A percentile compares a stretch with the other conserved stretches of the same genome.
phyloP scores from a whole-genome alignment of 2,888 invertebrate species.

The Stenichneumon culpator region DNA sequence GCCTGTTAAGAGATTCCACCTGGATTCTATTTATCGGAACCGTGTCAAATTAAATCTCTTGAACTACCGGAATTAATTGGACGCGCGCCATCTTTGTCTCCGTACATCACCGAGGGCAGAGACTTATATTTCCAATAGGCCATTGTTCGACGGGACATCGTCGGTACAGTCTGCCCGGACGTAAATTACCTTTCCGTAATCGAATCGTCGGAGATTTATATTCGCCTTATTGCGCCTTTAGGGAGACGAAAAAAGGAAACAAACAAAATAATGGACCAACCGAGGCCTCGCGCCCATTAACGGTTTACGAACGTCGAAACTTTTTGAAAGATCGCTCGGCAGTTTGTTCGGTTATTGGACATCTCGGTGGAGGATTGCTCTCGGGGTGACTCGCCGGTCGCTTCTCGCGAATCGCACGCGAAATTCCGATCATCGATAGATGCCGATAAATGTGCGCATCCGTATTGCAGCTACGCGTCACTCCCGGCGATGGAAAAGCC shows the following conservation, averaged over 20 bases:
- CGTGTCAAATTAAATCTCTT: slow-evolving; percentile 39
- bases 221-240: slow-evolving; percentile 79
- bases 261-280: background rate
- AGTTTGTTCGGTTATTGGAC: slow-evolving; percentile 73
- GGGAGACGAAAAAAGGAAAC: slow-evolving; percentile 23
- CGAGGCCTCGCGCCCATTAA: slow-evolving; percentile 18
- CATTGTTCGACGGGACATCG: slow-evolving; percentile 74
- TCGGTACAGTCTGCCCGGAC: background rate
- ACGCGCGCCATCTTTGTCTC: slow-evolving; percentile 2
- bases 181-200: slow-evolving; percentile 79
- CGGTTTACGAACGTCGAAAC: slow-evolving; percentile 69
- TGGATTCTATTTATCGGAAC: slow-evolving; percentile 34
- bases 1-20: slow-evolving; percentile 37
- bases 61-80: slow-evolving; percentile 41
- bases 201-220: slow-evolving; percentile 83
- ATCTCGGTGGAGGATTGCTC: slow-evolving; percentile 59
- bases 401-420: slow-evolving; percentile 26
- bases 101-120: slow-evolving; percentile 60
- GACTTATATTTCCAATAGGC: slow-evolving; percentile 76
- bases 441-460: background rate
- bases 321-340: slow-evolving; percentile 78
- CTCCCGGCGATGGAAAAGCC: slow-evolving; percentile 25
- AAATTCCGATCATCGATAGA: slow-evolving; percentile 21
- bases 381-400: slow-evolving; percentile 51
- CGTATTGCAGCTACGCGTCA: background rate